Evolutionary conservation across 2,113 vertebrate genomes (phyloP).

Genomic region (Oncorhynchus mykiss): DNA sequence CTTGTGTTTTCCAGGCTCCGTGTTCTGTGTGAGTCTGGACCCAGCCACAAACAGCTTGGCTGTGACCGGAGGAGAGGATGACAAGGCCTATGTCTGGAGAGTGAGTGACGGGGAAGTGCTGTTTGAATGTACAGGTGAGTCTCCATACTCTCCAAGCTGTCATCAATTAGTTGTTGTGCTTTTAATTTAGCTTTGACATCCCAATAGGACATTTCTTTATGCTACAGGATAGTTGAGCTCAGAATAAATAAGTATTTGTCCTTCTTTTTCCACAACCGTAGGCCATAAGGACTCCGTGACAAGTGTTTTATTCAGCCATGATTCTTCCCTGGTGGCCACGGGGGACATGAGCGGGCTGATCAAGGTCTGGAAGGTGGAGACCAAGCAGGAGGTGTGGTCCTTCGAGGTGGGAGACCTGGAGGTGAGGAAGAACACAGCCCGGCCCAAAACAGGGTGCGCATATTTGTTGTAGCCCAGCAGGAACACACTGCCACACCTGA

Average conservation of each 20-base stretch:
- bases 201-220: no score
- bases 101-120: constrained; percentile 87
- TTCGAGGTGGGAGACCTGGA: constrained; percentile 95
- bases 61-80: constrained; percentile 91
- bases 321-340: constrained; percentile 86
- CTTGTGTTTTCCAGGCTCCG: constrained; percentile 73
- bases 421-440: constrained; percentile 67
- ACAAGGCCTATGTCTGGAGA: constrained; percentile 91
- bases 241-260: no score
- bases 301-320: constrained; percentile 86
- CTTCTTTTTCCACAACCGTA: constrained; percentile 43
- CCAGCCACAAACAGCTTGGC: constrained; percentile 85
- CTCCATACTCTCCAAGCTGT: no score
- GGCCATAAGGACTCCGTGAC: constrained; percentile 97
- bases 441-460: background rate
- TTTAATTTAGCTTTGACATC: no score
- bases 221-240: no score
- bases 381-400: constrained; percentile 89
- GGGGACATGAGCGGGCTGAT: constrained; percentile 96
- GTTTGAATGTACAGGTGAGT: constrained; percentile 88
- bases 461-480: no score
- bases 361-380: constrained; percentile 92
- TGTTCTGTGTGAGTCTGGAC: constrained; percentile 92
- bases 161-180: no score
- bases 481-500: background rate